phyloP scores from a whole-genome alignment of 2,797 vertebrate species.

The Phyllotis vaccarum region DNA sequence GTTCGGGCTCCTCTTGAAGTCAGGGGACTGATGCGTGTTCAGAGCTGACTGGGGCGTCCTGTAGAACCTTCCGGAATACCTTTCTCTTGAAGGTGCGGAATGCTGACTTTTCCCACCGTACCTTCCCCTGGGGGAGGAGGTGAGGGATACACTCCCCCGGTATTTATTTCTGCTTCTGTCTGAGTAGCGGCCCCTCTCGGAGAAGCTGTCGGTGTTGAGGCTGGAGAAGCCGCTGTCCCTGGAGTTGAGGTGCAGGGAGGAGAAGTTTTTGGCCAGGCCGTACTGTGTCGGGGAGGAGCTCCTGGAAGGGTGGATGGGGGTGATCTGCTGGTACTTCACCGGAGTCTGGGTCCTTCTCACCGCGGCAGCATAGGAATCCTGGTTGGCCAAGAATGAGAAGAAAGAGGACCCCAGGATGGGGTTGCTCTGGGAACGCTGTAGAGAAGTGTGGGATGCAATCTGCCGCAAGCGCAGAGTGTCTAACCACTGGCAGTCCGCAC shows the following conservation, averaged over 20 bases:
- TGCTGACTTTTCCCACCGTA: constrained; percentile 83
- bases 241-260: constrained; percentile 93
- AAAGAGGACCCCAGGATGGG: constrained; percentile 92
- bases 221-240: constrained; percentile 97
- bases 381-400: constrained; percentile 91
- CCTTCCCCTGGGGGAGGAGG: constrained; percentile 83
- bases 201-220: constrained; percentile 92
- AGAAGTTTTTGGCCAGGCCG: constrained; percentile 91
- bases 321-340: constrained; percentile 87
- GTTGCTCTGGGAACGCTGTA: constrained; percentile 88
- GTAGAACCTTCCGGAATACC: constrained; percentile 76
- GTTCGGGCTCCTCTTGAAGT: constrained; percentile 79
- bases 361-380: constrained; percentile 94
- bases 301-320: constrained; percentile 90
- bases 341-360: constrained; percentile 91
- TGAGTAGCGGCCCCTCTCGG: constrained; percentile 90
- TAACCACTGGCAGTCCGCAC: constrained; percentile 94
- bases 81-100: constrained; percentile 77
- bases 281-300: constrained; percentile 93
- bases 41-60: constrained; percentile 67
- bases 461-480: constrained; percentile 91
- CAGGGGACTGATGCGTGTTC: constrained; percentile 55
- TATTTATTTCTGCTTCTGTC: constrained; percentile 84
- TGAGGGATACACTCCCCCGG: constrained; percentile 85
- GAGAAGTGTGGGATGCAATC: constrained; percentile 86